Percentiles rank a stretch among this genome's conserved stretches.
Conservation (phyloP, 2,797 vertebrate genomes). For the Echiichthys vipera region DNA sequence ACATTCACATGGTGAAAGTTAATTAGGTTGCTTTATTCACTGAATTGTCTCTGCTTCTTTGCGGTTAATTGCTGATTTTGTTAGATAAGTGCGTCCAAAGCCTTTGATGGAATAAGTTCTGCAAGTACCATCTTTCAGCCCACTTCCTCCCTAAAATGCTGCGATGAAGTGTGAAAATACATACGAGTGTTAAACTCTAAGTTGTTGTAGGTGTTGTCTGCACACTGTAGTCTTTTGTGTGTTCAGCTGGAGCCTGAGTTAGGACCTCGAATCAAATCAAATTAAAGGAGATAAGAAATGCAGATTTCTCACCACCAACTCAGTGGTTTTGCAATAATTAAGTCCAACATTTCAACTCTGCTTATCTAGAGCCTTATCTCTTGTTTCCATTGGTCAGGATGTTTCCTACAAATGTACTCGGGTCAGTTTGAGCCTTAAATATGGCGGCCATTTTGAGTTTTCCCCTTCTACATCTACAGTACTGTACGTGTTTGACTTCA, state of each 20-base stretch:
- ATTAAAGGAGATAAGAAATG: neutral
- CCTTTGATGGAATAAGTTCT: constrained; percentile 55
- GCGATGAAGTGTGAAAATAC: constrained; percentile 16
- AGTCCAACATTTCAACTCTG: neutral
- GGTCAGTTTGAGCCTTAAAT: neutral
- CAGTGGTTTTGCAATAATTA: neutral
- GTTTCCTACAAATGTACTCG: too few relatives aligned
- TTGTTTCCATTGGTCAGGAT: too few relatives aligned
- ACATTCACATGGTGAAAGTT: constrained; percentile 64
- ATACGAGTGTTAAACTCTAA: constrained; percentile 9
- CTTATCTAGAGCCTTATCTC: too few relatives aligned
- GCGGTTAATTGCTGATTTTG: constrained; percentile 75
- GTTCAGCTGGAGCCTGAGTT: neutral
- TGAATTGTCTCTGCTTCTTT: constrained; percentile 65
- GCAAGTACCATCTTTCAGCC: constrained; percentile 33
- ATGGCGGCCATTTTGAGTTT: neutral
- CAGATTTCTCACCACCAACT: neutral
- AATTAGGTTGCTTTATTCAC: constrained; percentile 71
- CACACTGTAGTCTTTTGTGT: neutral
- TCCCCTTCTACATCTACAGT: neutral
- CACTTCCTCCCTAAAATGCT: constrained; percentile 3
- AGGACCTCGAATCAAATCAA: neutral
- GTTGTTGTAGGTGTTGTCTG: neutral
- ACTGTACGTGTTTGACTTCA: neutral
- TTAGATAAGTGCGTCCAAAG: constrained; percentile 60